Conservation (phyloP, 2,888 invertebrate genomes). For the Mamestra brassicae region DNA sequence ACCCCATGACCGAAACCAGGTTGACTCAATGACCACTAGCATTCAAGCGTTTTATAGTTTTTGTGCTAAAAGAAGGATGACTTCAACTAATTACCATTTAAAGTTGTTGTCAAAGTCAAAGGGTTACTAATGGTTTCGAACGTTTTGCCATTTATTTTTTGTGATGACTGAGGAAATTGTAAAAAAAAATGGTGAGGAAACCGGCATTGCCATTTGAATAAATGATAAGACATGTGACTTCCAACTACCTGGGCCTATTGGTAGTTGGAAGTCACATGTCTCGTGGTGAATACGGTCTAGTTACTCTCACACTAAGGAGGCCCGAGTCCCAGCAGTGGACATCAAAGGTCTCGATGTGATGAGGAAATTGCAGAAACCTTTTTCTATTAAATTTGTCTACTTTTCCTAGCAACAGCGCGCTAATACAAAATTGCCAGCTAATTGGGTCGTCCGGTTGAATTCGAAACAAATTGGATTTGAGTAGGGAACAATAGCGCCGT, state of each 20-base stretch:
- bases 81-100: slow-evolving; percentile 48
- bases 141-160: slow-evolving; percentile 17
- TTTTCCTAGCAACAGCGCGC: slow-evolving; percentile 19
- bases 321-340: too few relatives aligned
- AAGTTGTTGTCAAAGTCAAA: slow-evolving; percentile 38
- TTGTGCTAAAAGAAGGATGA: slow-evolving; percentile 41
- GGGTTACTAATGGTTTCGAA: slow-evolving; percentile 24
- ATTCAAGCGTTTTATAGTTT: slow-evolving; percentile 22
- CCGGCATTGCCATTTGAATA: not conserved
- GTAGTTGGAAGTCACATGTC: too few relatives aligned
- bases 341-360: not conserved
- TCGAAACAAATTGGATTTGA: slow-evolving; percentile 59
- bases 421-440: slow-evolving; percentile 39
- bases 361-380: not conserved
- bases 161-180: not conserved
- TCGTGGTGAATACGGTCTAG: not conserved
- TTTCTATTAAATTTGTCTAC: not conserved
- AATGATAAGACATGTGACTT: not conserved
- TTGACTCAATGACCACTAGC: slow-evolving; percentile 32
- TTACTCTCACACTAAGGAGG: not conserved
- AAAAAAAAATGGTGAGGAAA: slow-evolving; percentile 3
- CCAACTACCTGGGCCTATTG: too few relatives aligned
- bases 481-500: slow-evolving; percentile 55
- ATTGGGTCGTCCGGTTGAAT: slow-evolving; percentile 59
- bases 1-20: slow-evolving; percentile 45